Evolutionary conservation across 92 coral and sea anemone genomes (phyloP).

Genomic region (Diadumene lineata): DNA sequence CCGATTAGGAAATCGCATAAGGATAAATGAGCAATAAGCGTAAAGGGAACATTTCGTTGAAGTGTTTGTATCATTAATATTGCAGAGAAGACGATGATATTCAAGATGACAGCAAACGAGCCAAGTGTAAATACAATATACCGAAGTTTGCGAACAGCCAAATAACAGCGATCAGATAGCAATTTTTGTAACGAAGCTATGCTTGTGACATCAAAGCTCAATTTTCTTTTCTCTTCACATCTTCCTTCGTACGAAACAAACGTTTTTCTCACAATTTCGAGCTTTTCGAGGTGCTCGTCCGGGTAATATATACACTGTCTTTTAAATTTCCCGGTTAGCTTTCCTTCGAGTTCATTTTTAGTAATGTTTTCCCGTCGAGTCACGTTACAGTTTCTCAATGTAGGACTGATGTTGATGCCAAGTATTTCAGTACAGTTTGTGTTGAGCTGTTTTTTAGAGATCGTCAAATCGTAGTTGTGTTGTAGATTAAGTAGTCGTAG

Average conservation of each 20-base stretch:
- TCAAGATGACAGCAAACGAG: slow-evolving; percentile 29
- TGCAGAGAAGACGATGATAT: slow-evolving; percentile 32
- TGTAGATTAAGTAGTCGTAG: slow-evolving; percentile 34
- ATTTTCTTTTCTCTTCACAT: slow-evolving; percentile 17
- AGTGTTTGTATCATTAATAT: slow-evolving; percentile 20
- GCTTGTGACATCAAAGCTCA: slow-evolving; percentile 15
- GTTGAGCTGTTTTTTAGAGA: slow-evolving; percentile 11
- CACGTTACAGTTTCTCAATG: slow-evolving; percentile 33
- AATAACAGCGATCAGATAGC: slow-evolving; percentile 31
- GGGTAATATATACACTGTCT: neutral
- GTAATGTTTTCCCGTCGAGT: slow-evolving; percentile 14
- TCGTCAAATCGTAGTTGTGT: slow-evolving; percentile 21
- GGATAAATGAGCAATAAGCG: slow-evolving; percentile 52
- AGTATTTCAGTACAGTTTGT: slow-evolving; percentile 21
- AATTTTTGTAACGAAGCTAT: slow-evolving; percentile 3
- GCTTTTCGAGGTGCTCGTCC: neutral
- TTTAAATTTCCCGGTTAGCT: slow-evolving; percentile 12
- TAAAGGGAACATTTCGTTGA: slow-evolving; percentile 33
- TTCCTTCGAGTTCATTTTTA: neutral
- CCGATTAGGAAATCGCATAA: slow-evolving; percentile 50
- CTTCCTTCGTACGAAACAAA: slow-evolving; percentile 31
- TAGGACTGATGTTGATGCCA: slow-evolving; percentile 27
- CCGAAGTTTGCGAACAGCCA: slow-evolving; percentile 7
- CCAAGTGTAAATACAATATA: slow-evolving; percentile 37
- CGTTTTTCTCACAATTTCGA: slow-evolving; percentile 30